Conservation (phyloP, 1,140 invertebrate species). For the Oscheius sp. region DNA sequence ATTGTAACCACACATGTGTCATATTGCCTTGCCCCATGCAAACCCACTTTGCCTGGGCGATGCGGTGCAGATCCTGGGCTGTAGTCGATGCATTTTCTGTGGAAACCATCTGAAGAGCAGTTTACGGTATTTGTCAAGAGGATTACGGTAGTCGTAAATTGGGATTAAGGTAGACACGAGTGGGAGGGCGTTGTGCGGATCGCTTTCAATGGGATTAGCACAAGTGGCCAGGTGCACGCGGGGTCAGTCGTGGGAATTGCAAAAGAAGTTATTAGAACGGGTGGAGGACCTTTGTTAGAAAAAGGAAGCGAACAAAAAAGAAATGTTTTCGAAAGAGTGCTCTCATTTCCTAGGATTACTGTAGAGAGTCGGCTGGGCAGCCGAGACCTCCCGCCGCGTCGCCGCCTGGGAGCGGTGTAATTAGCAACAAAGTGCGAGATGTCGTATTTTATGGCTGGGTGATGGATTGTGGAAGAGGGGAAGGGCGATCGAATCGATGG, state of each 20-base stretch:
- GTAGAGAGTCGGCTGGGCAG: too few species aligned
- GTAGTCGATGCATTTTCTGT: neutral
- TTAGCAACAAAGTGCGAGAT: neutral
- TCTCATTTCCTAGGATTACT: too few species aligned
- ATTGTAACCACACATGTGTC: too few species aligned
- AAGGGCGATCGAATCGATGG: neutral
- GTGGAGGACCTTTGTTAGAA: neutral
- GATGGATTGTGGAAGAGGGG: neutral
- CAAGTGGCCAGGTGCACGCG: slow-evolving; percentile 6
- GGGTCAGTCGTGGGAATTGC: neutral
- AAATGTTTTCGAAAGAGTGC: too few species aligned
- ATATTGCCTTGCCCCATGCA: too few species aligned
- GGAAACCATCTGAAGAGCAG: slow-evolving; percentile 3
- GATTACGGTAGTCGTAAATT: too few species aligned
- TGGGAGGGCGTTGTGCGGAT: neutral
- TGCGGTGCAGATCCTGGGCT: neutral
- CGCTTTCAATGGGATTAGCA: slow-evolving; percentile 4
- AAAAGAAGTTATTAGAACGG: neutral
- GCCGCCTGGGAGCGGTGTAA: neutral
- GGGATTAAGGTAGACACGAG: neutral
- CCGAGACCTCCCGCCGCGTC: too few species aligned
- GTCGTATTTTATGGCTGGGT: neutral
- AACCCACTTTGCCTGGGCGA: neutral
- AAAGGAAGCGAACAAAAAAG: neutral
- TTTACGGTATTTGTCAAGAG: too few species aligned